A percentile compares a stretch with the other conserved stretches of the same genome.
phyloP scores from a whole-genome alignment of 2,888 invertebrate species.

The Ectemnius lituratus region DNA sequence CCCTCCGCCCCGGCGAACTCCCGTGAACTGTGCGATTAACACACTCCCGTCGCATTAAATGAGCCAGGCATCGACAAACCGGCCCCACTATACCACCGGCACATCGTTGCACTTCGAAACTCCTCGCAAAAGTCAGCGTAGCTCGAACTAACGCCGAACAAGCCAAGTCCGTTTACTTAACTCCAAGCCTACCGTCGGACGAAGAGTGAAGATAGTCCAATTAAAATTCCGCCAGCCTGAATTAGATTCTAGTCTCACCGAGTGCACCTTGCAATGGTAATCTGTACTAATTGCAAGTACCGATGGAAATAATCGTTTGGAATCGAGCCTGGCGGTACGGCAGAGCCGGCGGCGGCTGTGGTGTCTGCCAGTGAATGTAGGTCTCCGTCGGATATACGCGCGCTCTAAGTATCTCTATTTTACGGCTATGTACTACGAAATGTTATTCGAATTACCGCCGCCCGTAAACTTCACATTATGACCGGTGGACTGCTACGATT shows the following conservation, averaged over 20 bases:
- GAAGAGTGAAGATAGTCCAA: neutral
- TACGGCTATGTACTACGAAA: neutral
- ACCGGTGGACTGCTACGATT: constrained; percentile 2
- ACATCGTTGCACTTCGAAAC: neutral
- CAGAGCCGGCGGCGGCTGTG: neutral
- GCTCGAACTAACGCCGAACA: neutral
- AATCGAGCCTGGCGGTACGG: neutral
- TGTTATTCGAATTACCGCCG: neutral
- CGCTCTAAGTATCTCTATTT: neutral
- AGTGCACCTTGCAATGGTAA: no score
- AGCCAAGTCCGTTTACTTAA: no score
- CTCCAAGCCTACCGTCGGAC: no score
- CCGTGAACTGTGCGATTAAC: constrained; percentile 33
- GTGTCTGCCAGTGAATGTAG: neutral
- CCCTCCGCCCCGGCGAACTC: constrained; percentile 24
- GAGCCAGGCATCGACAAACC: neutral
- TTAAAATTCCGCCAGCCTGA: neutral
- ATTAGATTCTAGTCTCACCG: no score
- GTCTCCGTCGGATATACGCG: constrained; percentile 1
- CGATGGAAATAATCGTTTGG: neutral
- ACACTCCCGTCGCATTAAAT: constrained; percentile 9
- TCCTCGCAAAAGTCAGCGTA: neutral
- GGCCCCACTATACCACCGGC: neutral
- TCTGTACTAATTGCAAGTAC: no score
- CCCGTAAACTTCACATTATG: constrained; percentile 19